These are phyloP conservation scores for Ephestia elutella DNA, from an alignment of 1,140 invertebrate species.

Conservation along the genomic window DNA sequence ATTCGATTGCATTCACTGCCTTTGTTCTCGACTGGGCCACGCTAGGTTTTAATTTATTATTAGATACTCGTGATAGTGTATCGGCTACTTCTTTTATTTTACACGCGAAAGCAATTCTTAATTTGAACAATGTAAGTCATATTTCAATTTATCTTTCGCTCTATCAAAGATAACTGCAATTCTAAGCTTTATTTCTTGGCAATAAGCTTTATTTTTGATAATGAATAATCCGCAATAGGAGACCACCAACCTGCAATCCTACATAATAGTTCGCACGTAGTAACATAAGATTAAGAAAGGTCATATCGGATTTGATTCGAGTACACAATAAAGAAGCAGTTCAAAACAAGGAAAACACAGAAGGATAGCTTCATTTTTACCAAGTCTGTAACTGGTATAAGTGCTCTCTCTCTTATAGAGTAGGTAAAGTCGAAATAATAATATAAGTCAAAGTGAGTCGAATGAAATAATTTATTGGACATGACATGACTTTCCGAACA, in stretches of 20 bases:
- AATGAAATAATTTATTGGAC: too few species aligned
- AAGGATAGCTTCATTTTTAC: background rate
- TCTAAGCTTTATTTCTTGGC: background rate
- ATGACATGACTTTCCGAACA: too few species aligned
- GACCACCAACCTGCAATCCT: slow-evolving; percentile 13
- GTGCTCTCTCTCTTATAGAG: too few species aligned
- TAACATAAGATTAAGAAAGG: slow-evolving; percentile 23
- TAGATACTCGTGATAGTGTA: slow-evolving; percentile 7
- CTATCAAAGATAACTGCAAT: background rate
- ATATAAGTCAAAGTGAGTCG: too few species aligned
- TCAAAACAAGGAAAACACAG: background rate
- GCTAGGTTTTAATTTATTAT: slow-evolving; percentile 21
- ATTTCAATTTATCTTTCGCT: slow-evolving; percentile 5
- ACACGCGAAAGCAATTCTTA: background rate
- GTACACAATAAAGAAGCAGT: slow-evolving; percentile 24
- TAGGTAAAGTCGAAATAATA: too few species aligned
- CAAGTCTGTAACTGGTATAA: too few species aligned
- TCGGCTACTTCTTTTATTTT: slow-evolving; percentile 1
- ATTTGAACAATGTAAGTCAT: background rate
- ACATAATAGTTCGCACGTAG: background rate
- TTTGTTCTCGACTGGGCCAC: slow-evolving; percentile 33
- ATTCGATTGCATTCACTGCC: slow-evolving; percentile 20
- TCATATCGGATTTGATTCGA: slow-evolving; percentile 21
- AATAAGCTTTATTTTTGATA: background rate
- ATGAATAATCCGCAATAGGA: background rate